phyloP scores from a whole-genome alignment of 2,113 vertebrate species.

The Gnathonemus longibarbis region DNA sequence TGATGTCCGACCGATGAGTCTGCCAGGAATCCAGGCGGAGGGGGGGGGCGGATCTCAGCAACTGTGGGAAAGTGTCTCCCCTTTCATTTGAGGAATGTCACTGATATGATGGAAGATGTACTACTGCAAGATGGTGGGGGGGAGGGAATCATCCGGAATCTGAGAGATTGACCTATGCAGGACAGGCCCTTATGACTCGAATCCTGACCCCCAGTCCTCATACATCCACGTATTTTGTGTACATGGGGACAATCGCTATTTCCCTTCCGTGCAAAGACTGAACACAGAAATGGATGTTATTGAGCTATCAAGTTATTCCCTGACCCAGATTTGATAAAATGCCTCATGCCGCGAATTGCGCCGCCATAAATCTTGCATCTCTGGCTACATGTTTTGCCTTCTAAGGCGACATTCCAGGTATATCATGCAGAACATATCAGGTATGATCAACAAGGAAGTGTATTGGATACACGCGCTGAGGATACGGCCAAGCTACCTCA shows the following conservation, averaged over 20 bases:
- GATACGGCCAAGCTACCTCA: not conserved
- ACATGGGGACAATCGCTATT: not conserved
- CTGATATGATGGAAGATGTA: slow-evolving; percentile 3
- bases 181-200: not conserved
- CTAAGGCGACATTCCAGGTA: not conserved
- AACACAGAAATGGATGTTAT: not conserved
- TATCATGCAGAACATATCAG: not conserved
- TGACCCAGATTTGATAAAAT: not conserved
- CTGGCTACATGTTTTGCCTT: not conserved
- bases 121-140: not conserved
- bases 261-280: not conserved
- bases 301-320: not conserved
- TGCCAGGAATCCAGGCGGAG: not conserved
- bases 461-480: not conserved
- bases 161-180: not conserved
- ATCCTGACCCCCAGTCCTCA: not conserved
- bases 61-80: slow-evolving; percentile 19
- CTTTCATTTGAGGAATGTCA: not conserved
- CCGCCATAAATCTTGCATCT: not conserved
- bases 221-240: not conserved
- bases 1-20: not conserved
- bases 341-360: not conserved
- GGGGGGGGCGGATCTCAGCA: not conserved
- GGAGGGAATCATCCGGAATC: not conserved
- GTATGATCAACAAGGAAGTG: slow-evolving; percentile 4